Base-by-base conservation (phyloP, 1,140 invertebrate species). In the Nautilus pompilius region DNA sequence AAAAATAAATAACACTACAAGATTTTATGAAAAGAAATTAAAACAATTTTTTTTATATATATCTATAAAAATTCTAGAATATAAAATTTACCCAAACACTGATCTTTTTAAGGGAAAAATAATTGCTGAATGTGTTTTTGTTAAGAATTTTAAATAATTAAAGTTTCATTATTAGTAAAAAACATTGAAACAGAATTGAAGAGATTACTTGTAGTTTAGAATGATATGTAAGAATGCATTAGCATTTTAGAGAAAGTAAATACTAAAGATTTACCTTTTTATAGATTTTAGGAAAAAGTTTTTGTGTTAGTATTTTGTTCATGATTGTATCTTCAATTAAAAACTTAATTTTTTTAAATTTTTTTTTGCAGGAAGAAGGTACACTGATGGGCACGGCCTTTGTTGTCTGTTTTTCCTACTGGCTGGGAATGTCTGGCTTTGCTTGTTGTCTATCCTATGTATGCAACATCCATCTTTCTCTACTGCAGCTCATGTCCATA, bases 321-420 rank as follows among this genome's bases (percentile, higher is more conserved):
- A 41, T 41, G 36, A 10, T 41, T 15, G n/a, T 15, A 41, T 15
- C 1, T 41, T 1, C 13, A 41, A 41, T n/a, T 41, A n/a, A 41
- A 41, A 13, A 15, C 13, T 13, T 13, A 28, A 46, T 15, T 60
- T 49, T 8, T 55, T 61, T 15, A 26, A 3, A 57, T 62, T 48
- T 56, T 32, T 20, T 49, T 48, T 72, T 68, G n/a, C 71, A 83
- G 81, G 72, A 82, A 66, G 83, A 84, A 68, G 83, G 83, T 5
- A 84, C 83, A 48, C 66, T 84, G 59, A 84, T 84, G 75, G 83
- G 83, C 4, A 80, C 82, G 56, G 80, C 82, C 4, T 81, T 84
- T 73, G 78, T 76, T 30, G 74, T 81, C 5, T 82, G 82, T 69
- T 84, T 84, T 71, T 76, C 74, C 2, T 84, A 84, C 66, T 84